These are phyloP conservation scores for Hyperoplus immaculatus DNA, from an alignment of 2,797 vertebrate genomes.

Conservation along the genomic window DNA sequence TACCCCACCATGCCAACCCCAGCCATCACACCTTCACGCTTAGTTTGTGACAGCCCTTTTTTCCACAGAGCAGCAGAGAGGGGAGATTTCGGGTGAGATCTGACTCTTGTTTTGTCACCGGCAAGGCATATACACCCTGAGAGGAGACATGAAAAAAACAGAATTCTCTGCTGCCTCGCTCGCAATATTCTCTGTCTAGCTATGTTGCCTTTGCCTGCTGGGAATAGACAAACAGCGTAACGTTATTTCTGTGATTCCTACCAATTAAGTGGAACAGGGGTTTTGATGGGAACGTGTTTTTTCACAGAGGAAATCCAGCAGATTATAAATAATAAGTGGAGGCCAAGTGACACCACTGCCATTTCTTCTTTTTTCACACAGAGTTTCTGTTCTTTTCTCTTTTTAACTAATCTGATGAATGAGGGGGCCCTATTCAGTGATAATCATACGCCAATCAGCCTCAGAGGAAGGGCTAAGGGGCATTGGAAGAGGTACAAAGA, in stretches of 20 bases:
- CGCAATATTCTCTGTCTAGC: slow-evolving; percentile 2
- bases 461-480: neutral
- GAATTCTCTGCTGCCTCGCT: slow-evolving; percentile 31
- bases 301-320: slow-evolving; percentile 26
- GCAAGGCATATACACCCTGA: slow-evolving; percentile 3
- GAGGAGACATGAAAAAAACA: slow-evolving; percentile 7
- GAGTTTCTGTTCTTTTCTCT: slow-evolving; percentile 3
- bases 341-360: slow-evolving; percentile 12
- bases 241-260: slow-evolving; percentile 46
- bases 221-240: slow-evolving; percentile 48
- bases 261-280: slow-evolving; percentile 32
- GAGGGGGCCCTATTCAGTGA: slow-evolving; percentile 5
- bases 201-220: slow-evolving; percentile 18
- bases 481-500: neutral
- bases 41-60: slow-evolving; percentile 70
- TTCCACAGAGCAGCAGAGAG: slow-evolving; percentile 5
- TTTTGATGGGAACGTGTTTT: neutral
- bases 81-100: slow-evolving; percentile 34
- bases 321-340: slow-evolving; percentile 50
- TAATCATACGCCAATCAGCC: slow-evolving; percentile 15
- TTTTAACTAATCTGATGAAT: slow-evolving; percentile 10
- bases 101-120: slow-evolving; percentile 61
- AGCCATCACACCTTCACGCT: slow-evolving; percentile 48
- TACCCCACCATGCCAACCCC: slow-evolving; percentile 35
- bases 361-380: neutral